Evolutionary conservation across 2,113 vertebrate species (phyloP).

Genomic region (Aspiorhynchus laticeps): DNA sequence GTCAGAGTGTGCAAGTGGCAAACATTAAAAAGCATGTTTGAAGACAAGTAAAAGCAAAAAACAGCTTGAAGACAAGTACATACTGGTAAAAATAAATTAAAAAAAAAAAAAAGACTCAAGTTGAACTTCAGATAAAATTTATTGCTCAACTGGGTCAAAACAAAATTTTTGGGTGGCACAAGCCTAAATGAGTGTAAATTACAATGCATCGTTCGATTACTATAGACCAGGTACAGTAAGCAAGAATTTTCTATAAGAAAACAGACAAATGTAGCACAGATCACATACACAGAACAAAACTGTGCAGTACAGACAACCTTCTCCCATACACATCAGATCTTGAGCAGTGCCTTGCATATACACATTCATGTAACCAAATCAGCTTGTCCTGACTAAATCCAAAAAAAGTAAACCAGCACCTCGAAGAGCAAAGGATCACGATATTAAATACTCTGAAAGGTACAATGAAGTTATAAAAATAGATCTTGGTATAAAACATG

Average conservation of each 20-base stretch:
- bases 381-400: neutral
- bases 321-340: conserved; percentile 43
- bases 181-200: neutral
- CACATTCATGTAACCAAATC: conserved; percentile 25
- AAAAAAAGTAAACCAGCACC: neutral
- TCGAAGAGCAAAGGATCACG: conserved; percentile 18
- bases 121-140: conserved; percentile 15
- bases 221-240: neutral
- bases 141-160: conserved; percentile 14
- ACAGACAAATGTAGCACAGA: neutral
- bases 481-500: conserved; percentile 51
- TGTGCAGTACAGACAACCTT: conserved; percentile 19
- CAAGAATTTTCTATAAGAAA: neutral
- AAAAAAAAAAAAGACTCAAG: no score
- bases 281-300: conserved; percentile 3
- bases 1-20: no score
- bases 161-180: neutral
- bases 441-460: conserved; percentile 66
- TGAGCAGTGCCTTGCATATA: conserved; percentile 6
- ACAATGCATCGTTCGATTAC: neutral
- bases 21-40: no score
- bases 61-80: no score
- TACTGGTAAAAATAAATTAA: no score
- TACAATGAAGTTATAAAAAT: conserved; percentile 55
- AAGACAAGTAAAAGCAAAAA: no score